phyloP scores from a whole-genome alignment of 2,113 vertebrate genomes.

The Neotragus pygmaeus region DNA sequence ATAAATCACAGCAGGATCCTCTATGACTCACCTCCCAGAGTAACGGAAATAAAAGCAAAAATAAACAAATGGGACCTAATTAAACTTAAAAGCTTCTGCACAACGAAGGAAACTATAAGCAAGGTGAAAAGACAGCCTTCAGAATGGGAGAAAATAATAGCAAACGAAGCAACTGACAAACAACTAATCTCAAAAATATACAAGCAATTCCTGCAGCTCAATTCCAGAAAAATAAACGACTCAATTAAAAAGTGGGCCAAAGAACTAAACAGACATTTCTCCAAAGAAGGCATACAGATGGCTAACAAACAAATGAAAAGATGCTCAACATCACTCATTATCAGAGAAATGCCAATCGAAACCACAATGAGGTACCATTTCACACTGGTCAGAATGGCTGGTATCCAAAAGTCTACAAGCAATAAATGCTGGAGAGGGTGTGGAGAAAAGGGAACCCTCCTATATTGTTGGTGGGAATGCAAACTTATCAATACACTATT shows the following conservation, averaged over 20 bases:
- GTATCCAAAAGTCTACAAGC: neutral
- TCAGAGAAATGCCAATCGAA: neutral
- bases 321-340: neutral
- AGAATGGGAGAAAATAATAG: neutral
- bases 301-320: neutral
- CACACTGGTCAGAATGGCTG: rapidly evolving
- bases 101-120: neutral
- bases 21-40: neutral
- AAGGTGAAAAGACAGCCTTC: neutral
- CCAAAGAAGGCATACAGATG: neutral
- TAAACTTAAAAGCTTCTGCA: neutral
- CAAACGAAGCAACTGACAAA: neutral
- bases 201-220: neutral
- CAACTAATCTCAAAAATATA: neutral
- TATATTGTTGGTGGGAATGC: neutral
- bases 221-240: neutral
- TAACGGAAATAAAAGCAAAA: neutral
- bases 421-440: neutral
- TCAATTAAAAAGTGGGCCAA: neutral
- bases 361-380: neutral
- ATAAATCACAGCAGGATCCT: neutral
- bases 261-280: neutral
- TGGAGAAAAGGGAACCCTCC: neutral
- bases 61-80: neutral
- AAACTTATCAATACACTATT: neutral